These are phyloP conservation scores for Drosophila vallismaia DNA, from an alignment of 2,888 invertebrate species.

Conservation along the genomic window DNA sequence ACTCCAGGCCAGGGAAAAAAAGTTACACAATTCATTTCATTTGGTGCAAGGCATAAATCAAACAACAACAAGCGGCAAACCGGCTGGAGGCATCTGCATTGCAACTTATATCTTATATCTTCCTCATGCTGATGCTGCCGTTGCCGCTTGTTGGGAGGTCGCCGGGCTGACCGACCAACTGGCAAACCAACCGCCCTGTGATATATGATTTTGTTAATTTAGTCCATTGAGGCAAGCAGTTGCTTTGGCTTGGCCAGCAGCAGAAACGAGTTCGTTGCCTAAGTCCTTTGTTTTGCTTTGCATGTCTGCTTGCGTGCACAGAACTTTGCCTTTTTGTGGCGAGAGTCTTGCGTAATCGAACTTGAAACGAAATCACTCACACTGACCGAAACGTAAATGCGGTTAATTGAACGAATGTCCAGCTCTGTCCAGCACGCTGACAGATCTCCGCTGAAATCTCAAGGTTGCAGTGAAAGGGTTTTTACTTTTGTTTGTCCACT, in stretches of 20 bases:
- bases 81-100: conserved; percentile 48
- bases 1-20: conserved; percentile 43
- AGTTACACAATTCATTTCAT: conserved; percentile 80
- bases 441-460: conserved; percentile 48
- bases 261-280: conserved; percentile 1
- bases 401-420: conserved; percentile 66
- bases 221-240: conserved; percentile 62
- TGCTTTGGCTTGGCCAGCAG: conserved; percentile 9
- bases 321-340: conserved; percentile 56
- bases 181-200: conserved; percentile 58
- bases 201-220: conserved; percentile 77
- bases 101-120: conserved; percentile 31
- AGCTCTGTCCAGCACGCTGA: conserved; percentile 27
- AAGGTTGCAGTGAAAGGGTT: conserved; percentile 80
- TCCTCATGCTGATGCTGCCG: conserved; percentile 35
- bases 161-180: conserved; percentile 68
- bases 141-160: conserved; percentile 11
- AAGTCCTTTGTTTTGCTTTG: conserved; percentile 3
- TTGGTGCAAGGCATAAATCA: conserved; percentile 79
- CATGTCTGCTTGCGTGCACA: conserved; percentile 52
- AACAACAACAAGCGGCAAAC: conserved; percentile 70
- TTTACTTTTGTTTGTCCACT: conserved; percentile 67
- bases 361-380: conserved; percentile 58
- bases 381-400: conserved; percentile 56
- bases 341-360: conserved; percentile 60